These are phyloP conservation scores for Drosophila prostipennis DNA, from an alignment of 2,888 invertebrate genomes.

Conservation along the genomic window DNA sequence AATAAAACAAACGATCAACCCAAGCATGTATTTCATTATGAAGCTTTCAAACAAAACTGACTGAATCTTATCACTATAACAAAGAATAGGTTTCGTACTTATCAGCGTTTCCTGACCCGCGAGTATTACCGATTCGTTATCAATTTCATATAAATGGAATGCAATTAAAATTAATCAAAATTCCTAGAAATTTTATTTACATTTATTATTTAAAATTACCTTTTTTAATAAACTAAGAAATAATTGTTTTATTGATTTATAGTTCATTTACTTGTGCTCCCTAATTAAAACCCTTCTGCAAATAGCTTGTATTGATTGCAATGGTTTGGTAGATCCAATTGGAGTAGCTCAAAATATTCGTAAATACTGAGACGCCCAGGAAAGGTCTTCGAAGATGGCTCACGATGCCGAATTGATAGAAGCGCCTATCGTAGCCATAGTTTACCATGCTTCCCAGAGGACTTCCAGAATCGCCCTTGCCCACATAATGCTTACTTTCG, in stretches of 20 bases:
- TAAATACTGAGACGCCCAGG: conserved; percentile 6
- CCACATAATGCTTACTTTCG: neutral
- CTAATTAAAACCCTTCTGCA: neutral
- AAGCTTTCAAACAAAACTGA: neutral
- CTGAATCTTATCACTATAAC: too few species aligned
- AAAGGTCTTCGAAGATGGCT: neutral
- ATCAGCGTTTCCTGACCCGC: neutral
- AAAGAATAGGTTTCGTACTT: neutral
- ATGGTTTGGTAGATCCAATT: conserved; percentile 3
- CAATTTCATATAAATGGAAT: too few species aligned
- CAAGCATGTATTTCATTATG: neutral
- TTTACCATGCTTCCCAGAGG: neutral
- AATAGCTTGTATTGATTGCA: too few species aligned
- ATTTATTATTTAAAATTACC: too few species aligned
- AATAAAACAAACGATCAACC: neutral
- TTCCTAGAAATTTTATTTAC: neutral
- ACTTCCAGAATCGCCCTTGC: conserved; percentile 6
- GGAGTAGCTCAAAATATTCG: conserved; percentile 2
- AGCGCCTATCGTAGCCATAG: neutral
- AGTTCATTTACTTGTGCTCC: neutral
- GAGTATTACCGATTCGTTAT: too few species aligned
- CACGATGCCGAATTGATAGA: conserved; percentile 8
- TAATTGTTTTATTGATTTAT: too few species aligned
- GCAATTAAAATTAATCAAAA: too few species aligned
- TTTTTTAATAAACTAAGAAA: neutral